Evolutionary conservation across 2,888 invertebrate genomes (phyloP), one percentile per base, ranked within the genome.

Genomic region (Eilema caniola): DNA sequence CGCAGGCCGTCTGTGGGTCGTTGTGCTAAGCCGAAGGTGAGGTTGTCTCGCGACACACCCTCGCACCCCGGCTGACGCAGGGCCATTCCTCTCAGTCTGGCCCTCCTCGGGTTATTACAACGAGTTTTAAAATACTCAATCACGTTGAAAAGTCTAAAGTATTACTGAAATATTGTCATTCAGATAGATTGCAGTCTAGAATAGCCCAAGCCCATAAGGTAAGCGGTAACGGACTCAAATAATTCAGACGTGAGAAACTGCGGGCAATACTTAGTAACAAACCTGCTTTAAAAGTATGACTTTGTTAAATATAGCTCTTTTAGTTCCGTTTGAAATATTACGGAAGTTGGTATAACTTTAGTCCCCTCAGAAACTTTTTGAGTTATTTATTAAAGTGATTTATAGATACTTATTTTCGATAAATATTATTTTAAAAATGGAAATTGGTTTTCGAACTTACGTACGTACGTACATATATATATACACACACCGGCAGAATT

Each of bases 281-380:
- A 41, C 3, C 24, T 5, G 24, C 8, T 11, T 3, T 62, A 24
- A 24, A 62, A 62, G 24, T 16, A 62, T 41, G 23, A 16, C 37
- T 16, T 33, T 0, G 24, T 59, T 25, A 24, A 57, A 14, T 62
- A 24, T 41, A 20, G 16, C 24, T 31, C 24, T 23, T 24, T 20
- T 61, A 37, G 3, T 53, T n/a, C 14, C 31, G 11, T 53, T 47
- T 67, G 28, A 67, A 47, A 47, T 47, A 67, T 67, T 31, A 24
- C 3, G 31, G 5, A 53, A 67, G 23, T 62, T 67, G 16, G 20
- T 24, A 62, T n/a, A n/a, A 67, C 24, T 56, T 53, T 53, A 14
- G 23, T 4, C 3, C 2, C 20, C 31, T 25, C 14, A 20, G 4
- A 8, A 28, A 8, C 8, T 62, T 67, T 20, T 47, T 20, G 8